Evolutionary conservation across 1,140 invertebrate genomes (phyloP).

Genomic region (Octopus sinensis): DNA sequence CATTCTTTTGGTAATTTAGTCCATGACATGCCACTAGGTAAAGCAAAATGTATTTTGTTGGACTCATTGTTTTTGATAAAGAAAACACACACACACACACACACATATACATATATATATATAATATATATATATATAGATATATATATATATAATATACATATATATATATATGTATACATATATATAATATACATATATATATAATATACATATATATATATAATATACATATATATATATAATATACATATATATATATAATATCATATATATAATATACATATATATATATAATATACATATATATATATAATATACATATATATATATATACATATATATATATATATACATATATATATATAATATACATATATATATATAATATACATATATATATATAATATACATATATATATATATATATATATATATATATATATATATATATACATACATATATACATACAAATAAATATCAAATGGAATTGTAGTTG

Average conservation of each 20-base stretch:
- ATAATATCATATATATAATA: background rate
- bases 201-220: background rate
- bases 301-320: background rate
- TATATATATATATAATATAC: background rate
- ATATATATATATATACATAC: background rate
- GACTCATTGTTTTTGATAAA: too few species aligned
- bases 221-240: background rate
- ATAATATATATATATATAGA: background rate
- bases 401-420: background rate
- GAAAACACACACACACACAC: too few species aligned
- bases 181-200: background rate
- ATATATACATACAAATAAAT: background rate
- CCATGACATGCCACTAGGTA: too few species aligned
- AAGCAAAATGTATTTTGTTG: too few species aligned
- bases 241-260: background rate
- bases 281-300: background rate
- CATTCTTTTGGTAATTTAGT: too few species aligned
- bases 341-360: background rate
- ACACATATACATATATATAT: background rate
- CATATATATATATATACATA: background rate
- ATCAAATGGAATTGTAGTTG: background rate
- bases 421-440: background rate
- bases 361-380: background rate
- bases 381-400: background rate
- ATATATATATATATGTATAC: background rate